Evolutionary conservation across 2,888 invertebrate genomes (phyloP), one percentile per base, ranked within the genome.

Genomic region (Terebella lapidaria): DNA sequence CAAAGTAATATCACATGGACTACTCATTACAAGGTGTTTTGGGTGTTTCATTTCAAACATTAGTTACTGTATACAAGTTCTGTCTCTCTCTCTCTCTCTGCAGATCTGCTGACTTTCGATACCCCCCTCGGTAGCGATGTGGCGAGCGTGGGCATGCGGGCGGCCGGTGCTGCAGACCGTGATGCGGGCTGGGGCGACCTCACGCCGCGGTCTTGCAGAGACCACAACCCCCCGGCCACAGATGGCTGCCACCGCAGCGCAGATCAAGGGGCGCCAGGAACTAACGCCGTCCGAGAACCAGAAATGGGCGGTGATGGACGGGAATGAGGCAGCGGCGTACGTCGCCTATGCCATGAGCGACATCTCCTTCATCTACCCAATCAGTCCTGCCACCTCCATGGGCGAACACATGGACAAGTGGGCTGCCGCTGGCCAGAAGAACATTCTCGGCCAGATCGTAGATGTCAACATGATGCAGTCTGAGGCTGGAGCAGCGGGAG

Each of bases 401-500:
- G 67, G 67, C 18, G 65, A 67, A 28, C 61, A 64, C 54, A 67
- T 67, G 65, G 65, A 67, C 56, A 60, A 60, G 49, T 67, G 67
- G 67, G 60, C 65, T 1, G 58, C 63, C 4, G 2, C 24, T 25
- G 60, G 60, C 2, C 45, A 56, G 61, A 65, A 66, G 63, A 66
- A 66, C 46, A 59, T 66, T 51, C 56, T 65, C 18, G 64, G 61
- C 5, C 58, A 62, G 47, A 30, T 63, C 18, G 66, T 66, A 2
- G 64, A 65, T 56, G 62, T 66, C 15, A 65, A 64, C 61, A 65
- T 65, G 66, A 66, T 66, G 66, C 66, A 66, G 64, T 65, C 64
- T 5, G 66, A 66, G 58, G 66, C 56, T 29, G 66, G 66, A 5
- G 66, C 66, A 1, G 66, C 66, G 10, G 66, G 66, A 22, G 64